phyloP scores from a whole-genome alignment of 2,113 vertebrate species.

The Mesoclemmys tuberculata region DNA sequence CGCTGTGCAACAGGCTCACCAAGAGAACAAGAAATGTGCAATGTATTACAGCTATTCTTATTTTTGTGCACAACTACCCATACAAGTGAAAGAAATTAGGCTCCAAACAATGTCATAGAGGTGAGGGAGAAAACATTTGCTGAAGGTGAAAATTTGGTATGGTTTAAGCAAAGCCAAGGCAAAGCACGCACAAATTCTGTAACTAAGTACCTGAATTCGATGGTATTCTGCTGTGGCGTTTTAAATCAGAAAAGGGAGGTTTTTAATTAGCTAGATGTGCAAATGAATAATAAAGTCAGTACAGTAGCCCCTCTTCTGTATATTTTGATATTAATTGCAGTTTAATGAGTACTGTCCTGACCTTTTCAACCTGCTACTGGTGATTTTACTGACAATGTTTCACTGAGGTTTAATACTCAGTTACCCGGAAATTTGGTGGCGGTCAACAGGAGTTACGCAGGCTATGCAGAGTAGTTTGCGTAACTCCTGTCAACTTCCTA shows the following conservation, averaged over 20 bases:
- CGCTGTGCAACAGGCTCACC: slow-evolving; percentile 12
- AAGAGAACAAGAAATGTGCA: neutral
- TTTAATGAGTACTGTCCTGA: neutral
- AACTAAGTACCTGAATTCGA: neutral
- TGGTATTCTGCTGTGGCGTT: neutral
- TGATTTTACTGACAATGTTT: neutral
- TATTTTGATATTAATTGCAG: neutral
- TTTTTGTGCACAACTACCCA: neutral
- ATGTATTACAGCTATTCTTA: neutral
- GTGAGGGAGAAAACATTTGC: neutral
- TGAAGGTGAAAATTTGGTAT: neutral
- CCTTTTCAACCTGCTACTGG: neutral
- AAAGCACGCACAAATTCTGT: neutral
- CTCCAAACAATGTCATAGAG: neutral
- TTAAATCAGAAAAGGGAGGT: neutral
- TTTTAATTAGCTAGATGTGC: neutral
- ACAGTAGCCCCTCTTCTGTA: neutral
- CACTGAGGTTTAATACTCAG: neutral
- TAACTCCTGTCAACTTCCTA: too few relatives aligned
- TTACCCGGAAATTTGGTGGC: too few relatives aligned
- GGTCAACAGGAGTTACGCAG: too few relatives aligned
- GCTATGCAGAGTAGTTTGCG: too few relatives aligned
- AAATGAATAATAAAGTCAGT: neutral
- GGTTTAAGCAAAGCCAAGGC: fast-evolving
- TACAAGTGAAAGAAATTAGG: neutral